Conservation (phyloP, 92 coral and sea anemone species). For the Epizoanthus scotinus region DNA sequence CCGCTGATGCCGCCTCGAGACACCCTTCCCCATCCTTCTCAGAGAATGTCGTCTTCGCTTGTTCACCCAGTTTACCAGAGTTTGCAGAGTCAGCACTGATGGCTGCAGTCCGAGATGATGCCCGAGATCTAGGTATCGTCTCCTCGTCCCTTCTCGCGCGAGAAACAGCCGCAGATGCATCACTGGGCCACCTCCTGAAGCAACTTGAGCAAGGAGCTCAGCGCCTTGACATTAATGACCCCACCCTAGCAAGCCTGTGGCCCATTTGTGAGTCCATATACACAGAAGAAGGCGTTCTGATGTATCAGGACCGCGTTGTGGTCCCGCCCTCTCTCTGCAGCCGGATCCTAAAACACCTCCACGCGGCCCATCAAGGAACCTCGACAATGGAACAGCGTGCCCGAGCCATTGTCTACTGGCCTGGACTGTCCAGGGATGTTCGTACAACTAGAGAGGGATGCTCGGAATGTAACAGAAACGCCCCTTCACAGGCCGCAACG, state of each 20-base stretch:
- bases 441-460: constrained; percentile 6
- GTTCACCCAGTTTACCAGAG: background rate
- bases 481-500: no score
- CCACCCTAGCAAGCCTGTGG: constrained; percentile 27
- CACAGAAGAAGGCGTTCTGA: constrained; percentile 51
- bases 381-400: constrained; percentile 71
- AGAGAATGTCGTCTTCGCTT: background rate
- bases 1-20: no score
- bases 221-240: constrained; percentile 7
- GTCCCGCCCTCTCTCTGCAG: constrained; percentile 55
- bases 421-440: constrained; percentile 1
- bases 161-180: constrained; percentile 45
- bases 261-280: constrained; percentile 57
- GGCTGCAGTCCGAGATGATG: constrained; percentile 31
- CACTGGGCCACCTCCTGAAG: constrained; percentile 37
- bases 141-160: constrained; percentile 52
- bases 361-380: constrained; percentile 59
- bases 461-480: constrained; percentile 25
- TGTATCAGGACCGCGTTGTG: constrained; percentile 65
- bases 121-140: constrained; percentile 38
- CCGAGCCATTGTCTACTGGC: no score
- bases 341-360: constrained; percentile 56
- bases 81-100: constrained; percentile 39
- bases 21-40: constrained; percentile 39
- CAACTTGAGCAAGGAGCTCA: constrained; percentile 33